phyloP scores from a whole-genome alignment of 2,797 vertebrate genomes.

The Diceros bicornis region DNA sequence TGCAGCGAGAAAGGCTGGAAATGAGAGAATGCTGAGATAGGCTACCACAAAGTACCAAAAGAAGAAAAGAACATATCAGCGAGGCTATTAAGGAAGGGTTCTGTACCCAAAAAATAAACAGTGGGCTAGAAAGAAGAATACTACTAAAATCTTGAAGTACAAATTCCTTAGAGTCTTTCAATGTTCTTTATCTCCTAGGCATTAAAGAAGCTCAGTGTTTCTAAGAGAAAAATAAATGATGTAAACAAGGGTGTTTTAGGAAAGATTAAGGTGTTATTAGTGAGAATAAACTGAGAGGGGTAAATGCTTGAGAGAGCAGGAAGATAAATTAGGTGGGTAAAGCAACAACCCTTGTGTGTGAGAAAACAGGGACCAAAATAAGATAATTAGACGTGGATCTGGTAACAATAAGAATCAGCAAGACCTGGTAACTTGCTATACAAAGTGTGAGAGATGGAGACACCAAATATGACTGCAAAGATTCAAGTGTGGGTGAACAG shows the following conservation, averaged over 20 bases:
- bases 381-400: background rate
- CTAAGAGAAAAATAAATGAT: slow-evolving; percentile 44
- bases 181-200: slow-evolving; percentile 12
- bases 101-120: background rate
- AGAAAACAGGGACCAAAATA: slow-evolving; percentile 44
- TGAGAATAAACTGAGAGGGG: background rate
- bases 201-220: slow-evolving; percentile 19
- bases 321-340: background rate
- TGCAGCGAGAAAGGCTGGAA: background rate
- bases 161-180: background rate
- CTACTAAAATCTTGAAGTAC: slow-evolving; percentile 18
- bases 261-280: background rate
- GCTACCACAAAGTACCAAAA: background rate
- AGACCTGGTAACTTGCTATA: background rate
- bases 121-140: slow-evolving; percentile 17
- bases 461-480: background rate
- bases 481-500: background rate
- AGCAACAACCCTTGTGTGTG: background rate
- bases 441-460: background rate
- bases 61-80: background rate
- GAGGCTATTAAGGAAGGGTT: background rate
- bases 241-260: background rate
- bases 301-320: background rate
- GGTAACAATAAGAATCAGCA: background rate
- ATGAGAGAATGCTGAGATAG: background rate